Conservation (phyloP, 2,113 vertebrate genomes). For the Cairina moschata region DNA sequence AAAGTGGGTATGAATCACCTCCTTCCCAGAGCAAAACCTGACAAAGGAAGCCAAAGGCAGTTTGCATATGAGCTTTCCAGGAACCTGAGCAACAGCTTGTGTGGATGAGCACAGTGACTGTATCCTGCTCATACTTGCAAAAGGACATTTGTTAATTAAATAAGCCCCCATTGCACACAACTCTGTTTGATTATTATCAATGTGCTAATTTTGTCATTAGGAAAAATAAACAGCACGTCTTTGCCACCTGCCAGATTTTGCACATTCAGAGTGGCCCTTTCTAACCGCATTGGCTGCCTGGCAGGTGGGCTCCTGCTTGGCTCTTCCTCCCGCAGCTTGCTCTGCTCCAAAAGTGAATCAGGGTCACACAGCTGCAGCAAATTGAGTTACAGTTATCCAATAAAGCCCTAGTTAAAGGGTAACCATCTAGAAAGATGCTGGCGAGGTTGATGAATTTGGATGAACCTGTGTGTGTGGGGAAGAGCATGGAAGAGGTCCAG, state of each 20-base stretch:
- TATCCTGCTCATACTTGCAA: constrained; percentile 18
- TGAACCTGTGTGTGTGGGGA: background rate
- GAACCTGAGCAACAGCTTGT: background rate
- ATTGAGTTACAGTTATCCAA: constrained; percentile 55
- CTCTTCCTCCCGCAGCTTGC: background rate
- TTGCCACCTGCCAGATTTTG: constrained; percentile 33
- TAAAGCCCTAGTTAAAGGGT: constrained; percentile 59
- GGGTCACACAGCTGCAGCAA: constrained; percentile 62
- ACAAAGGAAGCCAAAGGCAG: background rate
- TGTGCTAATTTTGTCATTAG: constrained; percentile 57
- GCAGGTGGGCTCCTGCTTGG: constrained; percentile 41
- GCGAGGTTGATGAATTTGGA: constrained; percentile 40
- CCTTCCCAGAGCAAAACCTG: background rate
- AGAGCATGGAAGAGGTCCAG: constrained; percentile 11
- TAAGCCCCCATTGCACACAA: background rate
- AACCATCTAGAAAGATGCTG: constrained; percentile 65
- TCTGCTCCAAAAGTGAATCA: background rate
- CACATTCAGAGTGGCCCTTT: background rate
- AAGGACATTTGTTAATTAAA: constrained; percentile 58
- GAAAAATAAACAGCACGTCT: constrained; percentile 38
- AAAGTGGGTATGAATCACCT: background rate
- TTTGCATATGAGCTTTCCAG: background rate
- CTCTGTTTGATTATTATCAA: constrained; percentile 42
- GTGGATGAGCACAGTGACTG: background rate
- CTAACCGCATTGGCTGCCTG: background rate